These are phyloP conservation scores for Hemithea aestivaria DNA, from an alignment of 2,888 invertebrate genomes.

Conservation along the genomic window DNA sequence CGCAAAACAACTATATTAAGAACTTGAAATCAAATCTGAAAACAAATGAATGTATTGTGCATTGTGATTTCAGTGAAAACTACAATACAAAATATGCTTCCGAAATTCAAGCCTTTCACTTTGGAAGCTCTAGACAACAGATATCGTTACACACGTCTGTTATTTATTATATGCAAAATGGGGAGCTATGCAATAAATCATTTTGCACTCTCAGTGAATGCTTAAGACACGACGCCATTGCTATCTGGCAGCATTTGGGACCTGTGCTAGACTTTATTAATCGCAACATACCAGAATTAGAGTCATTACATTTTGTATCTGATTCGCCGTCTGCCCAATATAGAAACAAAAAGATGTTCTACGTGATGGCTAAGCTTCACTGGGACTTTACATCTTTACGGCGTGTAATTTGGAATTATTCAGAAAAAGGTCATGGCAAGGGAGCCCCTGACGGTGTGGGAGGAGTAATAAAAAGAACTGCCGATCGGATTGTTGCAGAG, in stretches of 20 bases:
- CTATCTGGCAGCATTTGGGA: constrained; percentile 25
- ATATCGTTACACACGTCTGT: constrained; percentile 45
- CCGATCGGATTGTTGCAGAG: constrained; percentile 35
- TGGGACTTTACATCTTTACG: no score
- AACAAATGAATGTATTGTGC: constrained; percentile 19
- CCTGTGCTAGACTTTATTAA: constrained; percentile 16
- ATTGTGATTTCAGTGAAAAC: constrained; percentile 48
- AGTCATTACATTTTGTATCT: constrained; percentile 40
- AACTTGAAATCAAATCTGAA: constrained; percentile 17
- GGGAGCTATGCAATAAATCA: constrained; percentile 20
- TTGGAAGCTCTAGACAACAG: constrained; percentile 35
- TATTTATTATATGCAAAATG: no score
- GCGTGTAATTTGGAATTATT: constrained; percentile 47
- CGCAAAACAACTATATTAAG: constrained; percentile 12
- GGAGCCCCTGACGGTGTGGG: constrained; percentile 43
- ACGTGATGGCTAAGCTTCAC: constrained; percentile 31
- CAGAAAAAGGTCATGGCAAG: constrained; percentile 41
- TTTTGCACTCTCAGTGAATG: constrained; percentile 35
- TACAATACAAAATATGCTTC: constrained; percentile 31
- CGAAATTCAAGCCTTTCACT: constrained; percentile 39
- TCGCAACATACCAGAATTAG: constrained; percentile 27
- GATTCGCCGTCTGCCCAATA: constrained; percentile 44
- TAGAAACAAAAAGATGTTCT: constrained; percentile 40
- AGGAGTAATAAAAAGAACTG: constrained; percentile 40
- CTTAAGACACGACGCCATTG: constrained; percentile 30